Evolutionary conservation across 37 sponge, comb jelly and placozoan genomes (phyloP).

Genomic region (Geodia barretti): DNA sequence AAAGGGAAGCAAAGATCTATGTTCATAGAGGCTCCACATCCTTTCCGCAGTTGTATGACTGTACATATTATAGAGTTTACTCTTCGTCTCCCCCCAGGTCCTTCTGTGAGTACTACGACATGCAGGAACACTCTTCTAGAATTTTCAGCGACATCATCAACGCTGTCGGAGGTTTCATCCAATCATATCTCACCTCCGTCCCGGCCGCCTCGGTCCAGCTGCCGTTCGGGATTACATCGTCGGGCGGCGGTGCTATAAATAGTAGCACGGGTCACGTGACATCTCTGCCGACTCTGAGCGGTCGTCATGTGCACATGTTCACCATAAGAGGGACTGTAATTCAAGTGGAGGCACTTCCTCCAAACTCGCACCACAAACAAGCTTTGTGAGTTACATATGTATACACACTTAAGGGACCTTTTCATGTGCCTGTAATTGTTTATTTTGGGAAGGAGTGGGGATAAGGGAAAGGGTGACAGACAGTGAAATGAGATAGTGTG

Average conservation of each 20-base stretch:
- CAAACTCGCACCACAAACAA: constrained; percentile 51
- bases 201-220: constrained; percentile 19
- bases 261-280: neutral
- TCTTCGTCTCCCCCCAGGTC: constrained; percentile 31
- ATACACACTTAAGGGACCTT: no score
- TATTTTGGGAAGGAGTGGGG: no score
- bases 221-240: constrained; percentile 22
- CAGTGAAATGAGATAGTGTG: no score
- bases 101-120: constrained; percentile 90
- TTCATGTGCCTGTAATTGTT: no score
- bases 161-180: constrained; percentile 86
- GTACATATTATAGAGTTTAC: constrained; percentile 1
- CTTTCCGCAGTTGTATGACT: neutral
- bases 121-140: constrained; percentile 91
- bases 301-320: constrained; percentile 31
- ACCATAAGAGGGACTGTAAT: constrained; percentile 10
- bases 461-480: no score
- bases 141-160: constrained; percentile 88
- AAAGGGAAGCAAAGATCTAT: neutral
- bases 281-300: neutral
- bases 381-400: constrained; percentile 24
- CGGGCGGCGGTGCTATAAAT: neutral
- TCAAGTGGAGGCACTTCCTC: constrained; percentile 33
- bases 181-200: constrained; percentile 68
- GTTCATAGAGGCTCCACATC: neutral